Conservation (phyloP, 2,888 invertebrate species). For the Acleris holmiana region DNA sequence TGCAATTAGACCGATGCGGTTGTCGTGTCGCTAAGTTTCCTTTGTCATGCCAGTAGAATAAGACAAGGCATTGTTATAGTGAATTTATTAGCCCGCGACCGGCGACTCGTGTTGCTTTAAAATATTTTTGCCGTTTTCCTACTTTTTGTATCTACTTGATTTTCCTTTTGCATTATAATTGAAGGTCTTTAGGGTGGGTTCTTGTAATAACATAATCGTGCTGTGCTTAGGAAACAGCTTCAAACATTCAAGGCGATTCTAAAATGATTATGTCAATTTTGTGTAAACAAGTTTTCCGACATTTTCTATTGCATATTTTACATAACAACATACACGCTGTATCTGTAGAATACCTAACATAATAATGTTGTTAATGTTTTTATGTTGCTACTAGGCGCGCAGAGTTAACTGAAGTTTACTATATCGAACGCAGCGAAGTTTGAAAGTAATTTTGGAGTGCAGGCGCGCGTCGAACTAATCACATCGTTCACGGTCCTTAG, state of each 20-base stretch:
- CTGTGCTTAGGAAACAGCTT: conserved; percentile 18
- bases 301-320: not conserved
- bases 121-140: conserved; percentile 51
- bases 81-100: conserved; percentile 67
- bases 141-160: conserved; percentile 42
- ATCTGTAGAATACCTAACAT: not conserved
- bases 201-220: conserved; percentile 6
- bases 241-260: conserved; percentile 19
- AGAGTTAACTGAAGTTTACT: conserved; percentile 62
- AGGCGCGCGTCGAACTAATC: conserved; percentile 80
- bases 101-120: conserved; percentile 46
- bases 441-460: conserved; percentile 81
- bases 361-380: conserved; percentile 22
- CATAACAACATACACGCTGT: not conserved
- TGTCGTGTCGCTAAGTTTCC: conserved; percentile 70
- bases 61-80: conserved; percentile 76
- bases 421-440: conserved; percentile 64
- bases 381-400: conserved; percentile 56
- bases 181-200: conserved; percentile 11
- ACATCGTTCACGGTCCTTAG: conserved; percentile 80
- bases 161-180: conserved; percentile 26
- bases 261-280: conserved; percentile 10
- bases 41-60: conserved; percentile 74
- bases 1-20: conserved; percentile 74
- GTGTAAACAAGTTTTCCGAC: not conserved